Conservation (phyloP, 2,113 vertebrate species). For the Promerops cafer region DNA sequence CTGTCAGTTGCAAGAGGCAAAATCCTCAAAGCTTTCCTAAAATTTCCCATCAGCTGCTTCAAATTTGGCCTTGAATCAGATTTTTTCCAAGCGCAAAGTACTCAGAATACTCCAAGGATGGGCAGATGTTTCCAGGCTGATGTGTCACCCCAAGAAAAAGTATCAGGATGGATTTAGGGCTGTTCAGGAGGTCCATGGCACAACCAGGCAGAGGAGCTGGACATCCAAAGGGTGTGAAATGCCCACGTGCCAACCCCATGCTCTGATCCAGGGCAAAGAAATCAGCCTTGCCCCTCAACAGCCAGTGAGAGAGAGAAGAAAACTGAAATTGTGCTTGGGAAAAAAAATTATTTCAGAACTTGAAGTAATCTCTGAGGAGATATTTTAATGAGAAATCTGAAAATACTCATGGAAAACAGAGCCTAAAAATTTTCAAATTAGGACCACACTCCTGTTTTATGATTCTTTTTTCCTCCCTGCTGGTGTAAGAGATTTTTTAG, state of each 20-base stretch:
- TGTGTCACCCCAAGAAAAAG: fast-evolving
- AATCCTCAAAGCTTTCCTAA: background rate
- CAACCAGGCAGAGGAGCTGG: background rate
- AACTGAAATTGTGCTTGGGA: background rate
- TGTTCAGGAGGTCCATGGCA: background rate
- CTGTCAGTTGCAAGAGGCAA: background rate
- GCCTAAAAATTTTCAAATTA: background rate
- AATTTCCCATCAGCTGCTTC: background rate
- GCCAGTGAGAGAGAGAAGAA: background rate
- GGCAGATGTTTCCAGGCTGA: background rate
- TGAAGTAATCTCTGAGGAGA: background rate
- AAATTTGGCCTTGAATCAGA: background rate
- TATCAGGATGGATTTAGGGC: background rate
- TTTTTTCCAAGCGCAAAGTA: background rate
- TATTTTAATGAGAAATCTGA: background rate
- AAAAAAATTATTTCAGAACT: background rate
- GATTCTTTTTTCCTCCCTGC: background rate
- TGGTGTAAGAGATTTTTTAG: background rate
- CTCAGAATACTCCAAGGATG: fast-evolving
- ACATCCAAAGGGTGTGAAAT: background rate
- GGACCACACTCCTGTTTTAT: background rate
- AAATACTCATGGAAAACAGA: background rate
- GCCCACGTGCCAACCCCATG: fast-evolving
- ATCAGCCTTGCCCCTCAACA: background rate
- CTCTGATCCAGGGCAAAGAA: background rate